phyloP scores from a whole-genome alignment of 1,140 invertebrate genomes.

The Nylanderia fulva region DNA sequence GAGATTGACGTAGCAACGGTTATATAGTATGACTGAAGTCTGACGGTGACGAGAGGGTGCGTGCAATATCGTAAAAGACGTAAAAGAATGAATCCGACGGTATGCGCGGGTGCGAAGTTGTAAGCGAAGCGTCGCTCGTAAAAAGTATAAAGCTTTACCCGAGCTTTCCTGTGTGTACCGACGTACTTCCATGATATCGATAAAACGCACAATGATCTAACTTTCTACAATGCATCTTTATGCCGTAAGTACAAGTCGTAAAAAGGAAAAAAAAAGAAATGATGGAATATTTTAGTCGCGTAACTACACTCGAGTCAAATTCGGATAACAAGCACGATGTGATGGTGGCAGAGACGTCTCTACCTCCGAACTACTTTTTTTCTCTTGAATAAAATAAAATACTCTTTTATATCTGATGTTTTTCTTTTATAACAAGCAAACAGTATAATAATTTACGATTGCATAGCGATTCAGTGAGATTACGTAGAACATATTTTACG shows the following conservation, averaged over 20 bases:
- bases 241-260: not conserved
- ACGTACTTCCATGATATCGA: not conserved
- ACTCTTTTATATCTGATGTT: not conserved
- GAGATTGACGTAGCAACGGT: constrained; percentile 2
- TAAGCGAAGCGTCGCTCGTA: constrained; percentile 35
- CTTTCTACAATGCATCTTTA: not conserved
- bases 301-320: not conserved
- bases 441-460: constrained; percentile 35
- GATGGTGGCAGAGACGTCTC: not conserved
- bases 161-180: not conserved
- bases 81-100: constrained; percentile 25
- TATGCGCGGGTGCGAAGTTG: constrained; percentile 18
- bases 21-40: constrained; percentile 11
- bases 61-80: constrained; percentile 23
- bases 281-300: constrained; percentile 6
- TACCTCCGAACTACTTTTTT: not conserved
- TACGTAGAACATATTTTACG: constrained; percentile 28
- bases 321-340: not conserved
- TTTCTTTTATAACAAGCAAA: not conserved
- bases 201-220: constrained; percentile 29
- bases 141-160: constrained; percentile 19
- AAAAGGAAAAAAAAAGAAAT: too few species aligned
- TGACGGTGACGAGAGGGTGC: not conserved
- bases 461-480: constrained; percentile 21
- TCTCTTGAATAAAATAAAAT: not conserved